These are phyloP conservation scores for Taphrorychus bicolor DNA, from an alignment of 2,888 invertebrate species.

Conservation along the genomic window DNA sequence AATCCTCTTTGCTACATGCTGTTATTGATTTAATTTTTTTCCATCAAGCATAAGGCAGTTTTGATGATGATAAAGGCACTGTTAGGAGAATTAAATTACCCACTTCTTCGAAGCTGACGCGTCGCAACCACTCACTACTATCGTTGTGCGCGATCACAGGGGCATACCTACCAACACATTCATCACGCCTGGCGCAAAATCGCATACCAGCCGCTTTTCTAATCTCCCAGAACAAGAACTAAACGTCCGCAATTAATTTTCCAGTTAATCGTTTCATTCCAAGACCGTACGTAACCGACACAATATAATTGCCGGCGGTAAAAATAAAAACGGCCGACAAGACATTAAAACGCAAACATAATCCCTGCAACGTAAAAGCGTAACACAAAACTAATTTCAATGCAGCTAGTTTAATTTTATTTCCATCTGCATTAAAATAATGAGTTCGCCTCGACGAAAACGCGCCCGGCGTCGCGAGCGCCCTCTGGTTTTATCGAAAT, in stretches of 20 bases:
- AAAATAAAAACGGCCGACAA: not conserved
- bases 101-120: too few relatives aligned
- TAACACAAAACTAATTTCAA: constrained; percentile 12
- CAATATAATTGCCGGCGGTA: not conserved
- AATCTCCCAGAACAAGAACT: not conserved
- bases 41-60: too few relatives aligned
- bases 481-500: constrained; percentile 10
- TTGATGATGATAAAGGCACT: too few relatives aligned
- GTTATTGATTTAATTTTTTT: too few relatives aligned
- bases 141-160: too few relatives aligned
- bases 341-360: constrained; percentile 7
- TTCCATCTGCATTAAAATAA: constrained; percentile 32
- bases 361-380: constrained; percentile 2
- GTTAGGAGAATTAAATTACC: too few relatives aligned
- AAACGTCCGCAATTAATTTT: not conserved
- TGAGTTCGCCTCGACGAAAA: constrained; percentile 10
- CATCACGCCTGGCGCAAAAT: too few relatives aligned
- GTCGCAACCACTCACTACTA: too few relatives aligned
- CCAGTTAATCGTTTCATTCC: not conserved
- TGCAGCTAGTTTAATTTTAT: constrained; percentile 24
- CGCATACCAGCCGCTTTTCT: not conserved
- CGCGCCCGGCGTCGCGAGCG: not conserved
- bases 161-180: too few relatives aligned
- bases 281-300: not conserved
- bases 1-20: too few relatives aligned